phyloP scores from a whole-genome alignment of 2,113 vertebrate species.

The Oreocharis arfaki region DNA sequence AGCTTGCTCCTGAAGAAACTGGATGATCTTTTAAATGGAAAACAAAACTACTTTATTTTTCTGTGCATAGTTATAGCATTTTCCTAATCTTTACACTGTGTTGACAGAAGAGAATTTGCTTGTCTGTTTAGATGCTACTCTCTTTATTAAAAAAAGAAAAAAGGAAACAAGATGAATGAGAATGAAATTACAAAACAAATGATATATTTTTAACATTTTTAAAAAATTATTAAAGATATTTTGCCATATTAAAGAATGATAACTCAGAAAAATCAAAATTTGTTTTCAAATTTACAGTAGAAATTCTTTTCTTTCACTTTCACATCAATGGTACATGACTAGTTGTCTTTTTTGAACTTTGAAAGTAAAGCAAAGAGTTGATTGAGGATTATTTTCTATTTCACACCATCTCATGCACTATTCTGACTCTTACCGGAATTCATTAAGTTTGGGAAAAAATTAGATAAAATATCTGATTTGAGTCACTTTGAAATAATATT shows the following conservation, averaged over 20 bases:
- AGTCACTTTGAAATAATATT: background rate
- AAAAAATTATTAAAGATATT: background rate
- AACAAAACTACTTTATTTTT: background rate
- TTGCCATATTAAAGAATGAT: background rate
- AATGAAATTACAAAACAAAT: background rate
- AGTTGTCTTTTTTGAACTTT: background rate
- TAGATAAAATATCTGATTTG: background rate
- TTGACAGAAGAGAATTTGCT: background rate
- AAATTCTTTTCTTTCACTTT: background rate
- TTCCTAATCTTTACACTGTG: background rate
- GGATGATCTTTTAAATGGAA: background rate
- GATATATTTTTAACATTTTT: fast-evolving
- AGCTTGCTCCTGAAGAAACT: background rate
- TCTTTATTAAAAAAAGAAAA: background rate
- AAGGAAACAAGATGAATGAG: background rate
- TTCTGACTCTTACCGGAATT: background rate
- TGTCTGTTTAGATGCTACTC: background rate
- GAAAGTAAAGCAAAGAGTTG: background rate
- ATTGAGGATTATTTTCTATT: background rate
- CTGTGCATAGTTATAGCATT: background rate
- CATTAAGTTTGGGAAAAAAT: background rate
- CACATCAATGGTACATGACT: background rate
- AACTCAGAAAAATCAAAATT: background rate
- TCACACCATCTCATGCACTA: background rate
- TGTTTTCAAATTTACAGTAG: background rate